These are phyloP conservation scores for Microcebus griseorufus DNA, from an alignment of 2,113 vertebrate species.

Conservation along the genomic window DNA sequence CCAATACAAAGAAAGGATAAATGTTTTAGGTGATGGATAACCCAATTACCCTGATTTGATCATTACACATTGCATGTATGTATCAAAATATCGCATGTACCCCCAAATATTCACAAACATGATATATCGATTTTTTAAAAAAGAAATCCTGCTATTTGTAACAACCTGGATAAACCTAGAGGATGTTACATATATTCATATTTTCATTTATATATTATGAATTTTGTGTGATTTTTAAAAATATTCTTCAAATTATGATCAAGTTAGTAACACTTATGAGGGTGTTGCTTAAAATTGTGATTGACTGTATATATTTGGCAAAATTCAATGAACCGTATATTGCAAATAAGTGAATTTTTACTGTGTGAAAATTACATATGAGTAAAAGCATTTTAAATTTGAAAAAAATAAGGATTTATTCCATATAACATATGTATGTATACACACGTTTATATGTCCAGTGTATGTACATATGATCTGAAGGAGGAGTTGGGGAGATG, in stretches of 20 bases:
- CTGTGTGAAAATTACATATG: neutral
- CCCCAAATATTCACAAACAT: no score
- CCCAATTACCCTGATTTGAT: no score
- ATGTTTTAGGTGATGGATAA: no score
- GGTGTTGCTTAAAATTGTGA: neutral
- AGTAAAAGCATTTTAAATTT: neutral
- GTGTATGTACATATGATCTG: neutral
- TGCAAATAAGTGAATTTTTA: neutral
- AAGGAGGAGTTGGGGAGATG: neutral
- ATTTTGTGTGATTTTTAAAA: neutral
- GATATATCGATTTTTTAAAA: no score
- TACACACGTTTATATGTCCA: neutral
- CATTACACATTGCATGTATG: no score
- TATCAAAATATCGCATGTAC: no score
- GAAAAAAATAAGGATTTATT: neutral
- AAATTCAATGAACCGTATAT: neutral
- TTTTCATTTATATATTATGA: neutral
- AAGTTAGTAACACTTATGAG: neutral
- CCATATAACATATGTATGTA: neutral
- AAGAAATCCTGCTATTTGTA: no score
- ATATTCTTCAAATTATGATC: neutral
- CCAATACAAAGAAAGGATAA: no score
- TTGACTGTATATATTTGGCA: neutral
- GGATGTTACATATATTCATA: neutral
- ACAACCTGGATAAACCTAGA: no score